Conservation (phyloP, 2,113 vertebrate species). For the Corythaeola cristata region DNA sequence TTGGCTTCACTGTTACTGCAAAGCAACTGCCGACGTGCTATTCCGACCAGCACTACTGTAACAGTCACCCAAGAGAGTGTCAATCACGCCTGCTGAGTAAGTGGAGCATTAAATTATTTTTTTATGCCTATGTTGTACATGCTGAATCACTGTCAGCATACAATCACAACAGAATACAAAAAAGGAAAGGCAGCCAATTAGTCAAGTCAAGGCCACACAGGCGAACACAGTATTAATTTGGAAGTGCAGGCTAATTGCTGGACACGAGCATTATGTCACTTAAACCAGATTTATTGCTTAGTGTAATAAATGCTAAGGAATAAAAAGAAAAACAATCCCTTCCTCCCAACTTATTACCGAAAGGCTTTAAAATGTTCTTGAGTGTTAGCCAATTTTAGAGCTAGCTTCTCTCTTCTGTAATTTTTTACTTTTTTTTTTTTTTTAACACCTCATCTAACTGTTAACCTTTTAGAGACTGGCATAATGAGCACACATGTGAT, state of each 20-base stretch:
- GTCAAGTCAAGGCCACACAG: slow-evolving; percentile 4
- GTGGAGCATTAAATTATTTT: slow-evolving; percentile 55
- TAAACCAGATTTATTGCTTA: slow-evolving; percentile 1
- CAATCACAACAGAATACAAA: slow-evolving; percentile 21
- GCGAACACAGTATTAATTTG: not conserved
- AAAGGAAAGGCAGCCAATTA: slow-evolving; percentile 32
- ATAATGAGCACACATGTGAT: not conserved
- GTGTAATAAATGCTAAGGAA: not conserved
- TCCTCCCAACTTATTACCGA: not conserved
- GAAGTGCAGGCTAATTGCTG: slow-evolving; percentile 28
- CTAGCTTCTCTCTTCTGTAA: not conserved
- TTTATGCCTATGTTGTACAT: slow-evolving; percentile 39
- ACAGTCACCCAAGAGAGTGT: slow-evolving; percentile 21
- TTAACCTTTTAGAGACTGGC: not conserved
- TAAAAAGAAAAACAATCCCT: not conserved
- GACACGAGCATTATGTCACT: not conserved
- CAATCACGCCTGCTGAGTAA: slow-evolving; percentile 41
- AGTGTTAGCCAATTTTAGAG: not conserved
- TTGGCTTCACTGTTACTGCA: not conserved
- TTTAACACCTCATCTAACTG: not conserved
- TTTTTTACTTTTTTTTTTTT: not conserved
- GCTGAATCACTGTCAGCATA: slow-evolving; percentile 55
- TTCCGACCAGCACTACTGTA: not conserved
- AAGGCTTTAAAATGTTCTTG: not conserved
- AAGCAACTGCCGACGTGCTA: not conserved